Evolutionary conservation across 2,113 vertebrate species (phyloP).

Genomic region (Notothenia coriiceps): DNA sequence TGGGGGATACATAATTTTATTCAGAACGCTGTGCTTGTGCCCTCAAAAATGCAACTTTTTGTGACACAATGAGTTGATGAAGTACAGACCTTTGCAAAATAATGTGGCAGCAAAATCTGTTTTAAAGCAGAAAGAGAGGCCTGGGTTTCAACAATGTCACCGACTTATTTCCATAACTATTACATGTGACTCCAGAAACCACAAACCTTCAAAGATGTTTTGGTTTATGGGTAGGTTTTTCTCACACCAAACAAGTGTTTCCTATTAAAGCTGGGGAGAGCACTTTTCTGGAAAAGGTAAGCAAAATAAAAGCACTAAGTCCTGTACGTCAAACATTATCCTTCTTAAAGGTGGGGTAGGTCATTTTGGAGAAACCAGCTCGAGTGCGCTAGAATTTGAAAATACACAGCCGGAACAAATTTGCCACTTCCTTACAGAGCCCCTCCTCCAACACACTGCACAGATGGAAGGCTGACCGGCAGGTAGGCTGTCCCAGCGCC

Average conservation of each 20-base stretch:
- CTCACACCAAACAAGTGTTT: slow-evolving; percentile 32
- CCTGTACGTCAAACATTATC: too few species aligned
- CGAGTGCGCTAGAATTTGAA: too few species aligned
- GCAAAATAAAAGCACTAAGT: too few species aligned
- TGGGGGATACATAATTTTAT: background rate
- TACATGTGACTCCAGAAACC: slow-evolving; percentile 21
- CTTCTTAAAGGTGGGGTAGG: too few species aligned
- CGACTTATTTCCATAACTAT: slow-evolving; percentile 28
- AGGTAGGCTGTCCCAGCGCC: too few species aligned
- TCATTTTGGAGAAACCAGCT: too few species aligned
- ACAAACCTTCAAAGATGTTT: slow-evolving; percentile 25
- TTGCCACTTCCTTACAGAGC: too few species aligned
- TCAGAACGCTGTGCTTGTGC: background rate
- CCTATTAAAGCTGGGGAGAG: slow-evolving; percentile 3
- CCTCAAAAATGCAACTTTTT: slow-evolving; percentile 2
- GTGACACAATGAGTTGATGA: slow-evolving; percentile 17
- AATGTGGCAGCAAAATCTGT: slow-evolving; percentile 35
- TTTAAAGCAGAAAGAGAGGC: slow-evolving; percentile 19
- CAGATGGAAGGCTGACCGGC: too few species aligned
- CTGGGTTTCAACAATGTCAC: slow-evolving; percentile 45
- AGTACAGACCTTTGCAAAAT: slow-evolving; percentile 31
- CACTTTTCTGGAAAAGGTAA: too few species aligned
- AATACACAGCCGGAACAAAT: too few species aligned
- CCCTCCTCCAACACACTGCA: too few species aligned
- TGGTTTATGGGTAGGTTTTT: slow-evolving; percentile 47